Base-by-base conservation (phyloP, 2,888 invertebrate species). In the Meliscaeva auricollis region DNA sequence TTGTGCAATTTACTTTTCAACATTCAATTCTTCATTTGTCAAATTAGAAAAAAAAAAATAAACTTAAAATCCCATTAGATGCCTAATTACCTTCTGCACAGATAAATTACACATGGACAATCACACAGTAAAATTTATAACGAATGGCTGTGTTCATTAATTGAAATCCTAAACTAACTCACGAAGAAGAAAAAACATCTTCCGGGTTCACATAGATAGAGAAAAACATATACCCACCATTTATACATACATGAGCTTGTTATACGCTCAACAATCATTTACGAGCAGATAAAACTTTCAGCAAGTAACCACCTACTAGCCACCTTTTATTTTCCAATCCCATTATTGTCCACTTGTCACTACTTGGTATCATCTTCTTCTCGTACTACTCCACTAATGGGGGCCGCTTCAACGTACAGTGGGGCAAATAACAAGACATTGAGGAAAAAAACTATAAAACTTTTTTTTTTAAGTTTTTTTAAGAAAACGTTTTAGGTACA, bases 161-260 rank as follows among this genome's bases (percentile, higher is more conserved):
- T 83, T 74, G 22, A 62, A 78, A 44, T 66, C 50, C 41, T 54
- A 20, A 60, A 62, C 60, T 60, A 17, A 30, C 13, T 22, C n/a
- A 26, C 35, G 15, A 7, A 17, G 3, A 0, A 48, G 20, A 3
- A n/a, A 17, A 48, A 46, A 56, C 50, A 52, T 80, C 58, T 80
- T 84, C 84, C 84, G 84, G 80, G 84, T 84, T 72, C 74, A 46
- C 5, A 9, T 17, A 81, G 38, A 35, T 38, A 38, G 35, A 38
- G 1, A 38, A 7, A 38, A n/a, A 1, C 1, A 38, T 38, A 38
- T 6, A 38, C 13, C 9, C 9, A 9, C 9, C 9, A n/a, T n/a
- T n/a, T n/a, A 32, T 56, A 35, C 11, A 4, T 9, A 17, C 26
- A 66, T 58, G 32, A 75, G 54, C 44, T 44, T 60, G 58, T 76